Evolutionary conservation across 2,113 vertebrate genomes (phyloP).

Genomic region (Collichthys lucidus): DNA sequence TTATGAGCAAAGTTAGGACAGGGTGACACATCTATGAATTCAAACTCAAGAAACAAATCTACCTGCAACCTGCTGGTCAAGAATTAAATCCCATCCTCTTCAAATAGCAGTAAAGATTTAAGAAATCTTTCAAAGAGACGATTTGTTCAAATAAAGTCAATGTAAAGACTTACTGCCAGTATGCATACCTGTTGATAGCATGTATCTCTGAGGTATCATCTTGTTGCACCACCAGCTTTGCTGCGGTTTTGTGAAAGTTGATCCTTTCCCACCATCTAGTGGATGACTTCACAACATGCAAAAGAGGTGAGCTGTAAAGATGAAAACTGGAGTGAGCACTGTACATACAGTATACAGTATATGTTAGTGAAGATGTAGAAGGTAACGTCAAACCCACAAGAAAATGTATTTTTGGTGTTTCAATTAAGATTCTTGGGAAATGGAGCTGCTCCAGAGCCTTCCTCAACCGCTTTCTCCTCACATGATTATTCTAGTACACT

Average conservation of each 20-base stretch:
- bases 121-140: neutral
- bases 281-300: neutral
- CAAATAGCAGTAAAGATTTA: neutral
- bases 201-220: neutral
- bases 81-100: neutral
- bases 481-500: no score
- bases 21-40: neutral
- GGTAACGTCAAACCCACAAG: neutral
- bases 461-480: neutral
- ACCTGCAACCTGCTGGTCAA: neutral
- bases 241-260: neutral
- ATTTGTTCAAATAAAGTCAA: neutral
- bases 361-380: no score
- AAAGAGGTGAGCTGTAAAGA: no score
- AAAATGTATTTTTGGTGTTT: neutral
- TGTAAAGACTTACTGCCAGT: neutral
- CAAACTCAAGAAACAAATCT: neutral
- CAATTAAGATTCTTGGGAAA: neutral
- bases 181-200: neutral
- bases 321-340: no score
- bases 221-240: neutral
- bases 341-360: no score
- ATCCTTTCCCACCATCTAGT: slow-evolving; percentile 57
- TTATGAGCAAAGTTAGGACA: neutral
- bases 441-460: neutral